Base-by-base conservation (phyloP, 2,888 invertebrate genomes). In the Plutella xylostella region DNA sequence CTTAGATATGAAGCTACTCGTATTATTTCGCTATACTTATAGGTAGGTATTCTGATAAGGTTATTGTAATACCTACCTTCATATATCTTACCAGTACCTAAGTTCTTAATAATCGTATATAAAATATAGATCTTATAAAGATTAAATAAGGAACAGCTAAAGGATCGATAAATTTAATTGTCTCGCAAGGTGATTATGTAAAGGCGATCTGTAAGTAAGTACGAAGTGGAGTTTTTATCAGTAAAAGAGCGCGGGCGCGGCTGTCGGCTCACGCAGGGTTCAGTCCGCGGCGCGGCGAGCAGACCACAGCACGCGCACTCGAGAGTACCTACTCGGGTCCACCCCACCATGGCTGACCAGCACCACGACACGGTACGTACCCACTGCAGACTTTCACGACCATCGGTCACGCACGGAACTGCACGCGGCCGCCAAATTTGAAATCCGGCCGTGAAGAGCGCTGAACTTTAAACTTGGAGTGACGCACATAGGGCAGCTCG, bases 401-500 rank as follows among this genome's bases (percentile, higher is more conserved):
- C 39, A n/a, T 22, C 2, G 7, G 39, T 14, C 25, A 3, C 9
- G 39, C 22, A n/a, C 25, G 15, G 4, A n/a, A 34, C 15, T 17
- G n/a, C 17, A 14, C 15, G 17, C 14, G 15, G 7, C n/a, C 30
- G 31, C 18, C 18, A 41, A n/a, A 31, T 41, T 41, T 19, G 31
- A 39, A 20, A 22, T 4, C 15, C 39, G 17, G 15, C 15, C 17
- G 22, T 22, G 14, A 25, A 39, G 22, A 39, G 9, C 17, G 20
- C 20, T 79, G 79, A 79, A 79, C 80, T 80, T 78, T 79, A 79
- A 56, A 74, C 78, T 68, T 61, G 61, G 55, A 62, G 58, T 58
- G 56, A 55, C 60, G 64, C 63, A 65, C 65, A 61, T 63, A 72
- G 74, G 80, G 82, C 82, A 80, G 68, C 53, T 55, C 75, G 82